phyloP scores from a whole-genome alignment of 2,888 invertebrate genomes.

The Chydorus sphaericus region DNA sequence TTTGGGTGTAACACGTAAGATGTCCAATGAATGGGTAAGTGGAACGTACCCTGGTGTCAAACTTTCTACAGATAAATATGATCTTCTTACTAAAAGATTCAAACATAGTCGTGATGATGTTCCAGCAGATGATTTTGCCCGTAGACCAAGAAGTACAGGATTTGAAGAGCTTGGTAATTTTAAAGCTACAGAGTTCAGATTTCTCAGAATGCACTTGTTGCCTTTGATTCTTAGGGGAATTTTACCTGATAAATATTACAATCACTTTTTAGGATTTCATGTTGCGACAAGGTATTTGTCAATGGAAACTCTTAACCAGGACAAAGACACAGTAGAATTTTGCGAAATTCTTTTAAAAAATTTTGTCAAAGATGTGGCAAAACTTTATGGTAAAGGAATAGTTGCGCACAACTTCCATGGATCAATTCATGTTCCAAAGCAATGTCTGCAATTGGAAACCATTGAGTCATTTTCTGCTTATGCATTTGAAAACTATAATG shows the following conservation, averaged over 20 bases:
- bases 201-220: not conserved
- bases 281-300: not conserved
- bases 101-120: not conserved
- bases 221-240: not conserved
- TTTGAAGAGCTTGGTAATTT: not conserved
- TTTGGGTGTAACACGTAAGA: not conserved
- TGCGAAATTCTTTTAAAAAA: not conserved
- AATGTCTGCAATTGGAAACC: not conserved
- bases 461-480: slow-evolving; percentile 2
- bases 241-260: not conserved
- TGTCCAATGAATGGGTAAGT: not conserved
- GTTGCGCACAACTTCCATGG: not conserved
- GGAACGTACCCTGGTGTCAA: not conserved
- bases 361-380: not conserved
- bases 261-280: not conserved
- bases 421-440: not conserved
- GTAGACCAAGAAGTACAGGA: not conserved
- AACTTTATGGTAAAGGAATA: slow-evolving; percentile 2
- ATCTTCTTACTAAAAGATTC: too few relatives aligned
- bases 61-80: not conserved
- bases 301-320: not conserved
- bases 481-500: slow-evolving; percentile 8
- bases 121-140: not conserved
- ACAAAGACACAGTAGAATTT: not conserved
- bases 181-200: not conserved